Evolutionary conservation across 1,140 invertebrate species (phyloP).

Genomic region (Tetragnatha versicolor): DNA sequence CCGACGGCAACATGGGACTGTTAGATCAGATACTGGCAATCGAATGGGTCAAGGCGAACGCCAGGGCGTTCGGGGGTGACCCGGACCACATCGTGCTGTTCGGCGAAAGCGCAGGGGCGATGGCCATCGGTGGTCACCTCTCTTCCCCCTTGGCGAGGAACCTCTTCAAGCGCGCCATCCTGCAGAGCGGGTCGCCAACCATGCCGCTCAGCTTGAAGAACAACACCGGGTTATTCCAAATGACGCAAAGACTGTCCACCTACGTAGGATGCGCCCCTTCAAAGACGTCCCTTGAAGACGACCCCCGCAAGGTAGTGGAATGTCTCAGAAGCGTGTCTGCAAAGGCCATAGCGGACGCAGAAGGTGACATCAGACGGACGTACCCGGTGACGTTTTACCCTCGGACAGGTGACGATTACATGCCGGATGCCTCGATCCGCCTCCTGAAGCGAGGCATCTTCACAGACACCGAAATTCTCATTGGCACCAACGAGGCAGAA

Average conservation of each 20-base stretch:
- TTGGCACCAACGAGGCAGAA: constrained; percentile 20
- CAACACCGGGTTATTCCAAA: background rate
- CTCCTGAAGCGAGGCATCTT: background rate
- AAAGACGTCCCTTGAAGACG: background rate
- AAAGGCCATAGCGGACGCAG: background rate
- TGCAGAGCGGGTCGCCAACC: constrained; percentile 57
- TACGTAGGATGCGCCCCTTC: constrained; percentile 21
- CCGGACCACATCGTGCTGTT: constrained; percentile 66
- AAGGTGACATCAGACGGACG: background rate
- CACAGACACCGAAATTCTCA: background rate
- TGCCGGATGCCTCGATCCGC: background rate
- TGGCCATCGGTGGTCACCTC: constrained; percentile 61
- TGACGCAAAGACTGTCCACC: background rate
- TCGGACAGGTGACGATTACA: constrained; percentile 8
- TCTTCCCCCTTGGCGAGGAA: constrained; percentile 59
- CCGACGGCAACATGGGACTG: constrained; percentile 60
- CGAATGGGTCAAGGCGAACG: constrained; percentile 58
- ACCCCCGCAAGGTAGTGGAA: constrained; percentile 1
- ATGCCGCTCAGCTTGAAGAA: constrained; percentile 1
- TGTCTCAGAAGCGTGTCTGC: constrained; percentile 14
- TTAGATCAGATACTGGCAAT: constrained; percentile 58
- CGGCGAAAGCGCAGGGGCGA: constrained; percentile 65
- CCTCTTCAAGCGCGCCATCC: constrained; percentile 62
- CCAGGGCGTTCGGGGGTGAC: constrained; percentile 58
- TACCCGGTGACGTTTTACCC: constrained; percentile 35